phyloP scores from a whole-genome alignment of 2,113 vertebrate genomes.

The crab-eating macaque (Macaca fascicularis) region DNA sequence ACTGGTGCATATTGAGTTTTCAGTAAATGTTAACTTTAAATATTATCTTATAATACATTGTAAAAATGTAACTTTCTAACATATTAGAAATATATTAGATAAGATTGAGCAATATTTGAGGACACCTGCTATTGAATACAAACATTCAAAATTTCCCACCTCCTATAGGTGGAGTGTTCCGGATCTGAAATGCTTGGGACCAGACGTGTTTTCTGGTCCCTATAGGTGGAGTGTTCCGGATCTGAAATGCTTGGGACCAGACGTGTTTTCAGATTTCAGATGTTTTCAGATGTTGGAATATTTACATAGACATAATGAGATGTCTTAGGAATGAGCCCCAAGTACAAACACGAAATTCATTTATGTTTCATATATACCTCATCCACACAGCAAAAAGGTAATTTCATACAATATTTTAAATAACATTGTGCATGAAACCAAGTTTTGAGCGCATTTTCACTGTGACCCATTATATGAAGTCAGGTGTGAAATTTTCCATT shows the following conservation, averaged over 20 bases:
- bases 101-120: neutral
- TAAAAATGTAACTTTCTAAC: neutral
- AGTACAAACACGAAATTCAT: neutral
- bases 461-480: neutral
- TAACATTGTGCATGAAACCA: neutral
- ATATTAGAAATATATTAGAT: slow-evolving; percentile 27
- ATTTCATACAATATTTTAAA: neutral
- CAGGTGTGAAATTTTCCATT: neutral
- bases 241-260: neutral
- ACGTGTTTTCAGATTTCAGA: neutral
- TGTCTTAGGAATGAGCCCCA: neutral
- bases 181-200: neutral
- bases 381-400: neutral
- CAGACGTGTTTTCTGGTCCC: neutral
- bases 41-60: neutral
- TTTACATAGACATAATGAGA: neutral
- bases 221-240: neutral
- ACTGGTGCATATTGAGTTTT: neutral
- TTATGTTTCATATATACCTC: neutral
- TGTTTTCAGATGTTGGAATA: neutral
- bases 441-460: neutral
- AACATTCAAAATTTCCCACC: neutral
- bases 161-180: neutral
- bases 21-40: slow-evolving; percentile 5
- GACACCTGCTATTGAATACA: neutral